Percentiles rank a stretch among this genome's conserved stretches.
Conservation (phyloP, 2,888 invertebrate genomes). For the Nephrotoma guestfalica region DNA sequence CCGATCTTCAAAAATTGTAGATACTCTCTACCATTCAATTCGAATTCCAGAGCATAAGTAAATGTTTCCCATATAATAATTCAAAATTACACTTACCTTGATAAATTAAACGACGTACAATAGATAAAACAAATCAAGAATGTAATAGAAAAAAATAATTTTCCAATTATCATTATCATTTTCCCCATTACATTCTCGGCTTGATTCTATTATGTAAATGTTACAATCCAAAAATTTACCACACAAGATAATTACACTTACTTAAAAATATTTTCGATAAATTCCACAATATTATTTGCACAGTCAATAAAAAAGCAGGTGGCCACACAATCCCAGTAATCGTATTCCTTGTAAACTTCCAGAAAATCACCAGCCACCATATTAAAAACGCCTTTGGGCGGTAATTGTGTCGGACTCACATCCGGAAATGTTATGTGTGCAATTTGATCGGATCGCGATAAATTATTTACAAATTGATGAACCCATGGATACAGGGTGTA, state of each 20-base stretch:
- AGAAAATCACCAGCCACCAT: conserved; percentile 97
- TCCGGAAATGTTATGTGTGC: conserved; percentile 74
- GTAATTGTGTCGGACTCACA: conserved; percentile 54
- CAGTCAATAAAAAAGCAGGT: conserved; percentile 99
- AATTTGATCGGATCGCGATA: conserved; percentile 67
- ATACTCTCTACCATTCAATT: too few relatives aligned
- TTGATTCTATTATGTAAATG: neutral
- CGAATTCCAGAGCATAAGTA: too few relatives aligned
- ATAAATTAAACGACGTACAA: neutral
- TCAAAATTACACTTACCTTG: neutral
- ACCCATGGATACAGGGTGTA: conserved; percentile 87
- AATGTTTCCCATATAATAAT: too few relatives aligned
- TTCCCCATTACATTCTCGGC: neutral
- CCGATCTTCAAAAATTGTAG: too few relatives aligned
- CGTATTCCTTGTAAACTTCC: conserved; percentile 54
- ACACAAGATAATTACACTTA: conserved; percentile 11
- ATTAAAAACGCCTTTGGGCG: conserved; percentile 54
- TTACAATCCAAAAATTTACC: neutral
- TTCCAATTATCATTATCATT: neutral
- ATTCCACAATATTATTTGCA: conserved; percentile 88
- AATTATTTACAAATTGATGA: conserved; percentile 85
- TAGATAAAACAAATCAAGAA: neutral
- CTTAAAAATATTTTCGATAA: conserved; percentile 81
- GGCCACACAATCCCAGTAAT: conserved; percentile 81
- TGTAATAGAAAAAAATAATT: conserved; percentile 1